Base-by-base conservation (phyloP, 2,113 vertebrate species). In the Capricornis sumatraensis region DNA sequence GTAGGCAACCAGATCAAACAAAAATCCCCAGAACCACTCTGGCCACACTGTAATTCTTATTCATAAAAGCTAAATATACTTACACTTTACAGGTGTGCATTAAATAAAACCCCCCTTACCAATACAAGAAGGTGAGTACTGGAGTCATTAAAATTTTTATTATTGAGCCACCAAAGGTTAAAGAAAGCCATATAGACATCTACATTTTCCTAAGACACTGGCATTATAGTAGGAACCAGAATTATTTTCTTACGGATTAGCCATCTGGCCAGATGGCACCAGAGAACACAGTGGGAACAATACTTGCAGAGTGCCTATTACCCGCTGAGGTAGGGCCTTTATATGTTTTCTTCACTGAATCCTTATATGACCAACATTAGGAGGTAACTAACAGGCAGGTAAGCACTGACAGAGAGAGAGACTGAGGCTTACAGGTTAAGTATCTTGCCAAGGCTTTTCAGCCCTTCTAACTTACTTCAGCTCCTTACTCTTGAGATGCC, bases 1-100 rank as follows among this genome's bases (percentile, higher is more conserved):
- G 94, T 67, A 89, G 84, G 79, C 87, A 96, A 83, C 43, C 89
- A 95, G 87, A 97, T 57, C 52, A 90, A 95, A 91, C 81, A 76
- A 62, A 96, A 95, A n/a, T 62, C 67, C 79, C 52, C 91, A 19
- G 91, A 95, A 82, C 62, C 55, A 87, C 50, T 57, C 71, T 87
- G 74, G 36, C 50, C 88, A 87, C 27, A 50, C 21, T 50, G 10
- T 60, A 91, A 94, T 93, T 97, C 76, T 86, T 96, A 94, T 85
- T 94, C 50, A 23, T 93, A 89, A 94, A 95, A 92, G 45, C 64
- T 78, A 92, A 95, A 92, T 30, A 76, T 45, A 83, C 43, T 93
- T 87, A 58, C 9, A 45, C 12, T 74, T 93, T 64, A 83, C 30
- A n/a, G 19, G n/a, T 88, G 86, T 92, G 47, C 50, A 79, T 76